These are phyloP conservation scores for Netelia inedita DNA, from an alignment of 2,888 invertebrate genomes.

Conservation along the genomic window DNA sequence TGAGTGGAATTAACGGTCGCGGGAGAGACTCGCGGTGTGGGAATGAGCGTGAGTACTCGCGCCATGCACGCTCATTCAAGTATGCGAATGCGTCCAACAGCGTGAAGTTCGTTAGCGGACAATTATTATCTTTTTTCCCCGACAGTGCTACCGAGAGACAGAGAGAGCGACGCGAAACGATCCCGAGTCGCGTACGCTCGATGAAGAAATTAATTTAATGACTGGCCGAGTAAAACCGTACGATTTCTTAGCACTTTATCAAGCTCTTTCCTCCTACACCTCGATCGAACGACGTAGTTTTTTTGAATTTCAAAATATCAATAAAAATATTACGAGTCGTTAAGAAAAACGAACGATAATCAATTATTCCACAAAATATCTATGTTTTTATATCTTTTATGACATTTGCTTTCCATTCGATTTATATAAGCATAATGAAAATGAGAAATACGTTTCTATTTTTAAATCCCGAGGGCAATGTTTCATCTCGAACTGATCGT, in stretches of 20 bases:
- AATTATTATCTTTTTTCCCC: constrained; percentile 49
- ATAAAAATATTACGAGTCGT: neutral
- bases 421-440: neutral
- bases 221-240: constrained; percentile 7
- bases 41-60: constrained; percentile 30
- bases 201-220: constrained; percentile 54
- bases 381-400: too few relatives aligned
- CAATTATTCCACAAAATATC: neutral
- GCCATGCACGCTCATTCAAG: constrained; percentile 37
- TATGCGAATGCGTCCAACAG: constrained; percentile 36
- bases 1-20: constrained; percentile 44
- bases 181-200: neutral
- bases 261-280: neutral
- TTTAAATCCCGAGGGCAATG: neutral
- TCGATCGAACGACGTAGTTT: too few relatives aligned
- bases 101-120: constrained; percentile 56
- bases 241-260: constrained; percentile 25
- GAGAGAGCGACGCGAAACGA: neutral
- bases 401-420: too few relatives aligned
- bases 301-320: too few relatives aligned
- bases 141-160: neutral
- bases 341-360: neutral
- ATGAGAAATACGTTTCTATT: constrained; percentile 11
- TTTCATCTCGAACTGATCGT: constrained; percentile 6
- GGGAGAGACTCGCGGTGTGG: constrained; percentile 2